A percentile compares a stretch with the other conserved stretches of the same genome.
phyloP scores from a whole-genome alignment of 2,113 vertebrate species.

The Noctilio leporinus region DNA sequence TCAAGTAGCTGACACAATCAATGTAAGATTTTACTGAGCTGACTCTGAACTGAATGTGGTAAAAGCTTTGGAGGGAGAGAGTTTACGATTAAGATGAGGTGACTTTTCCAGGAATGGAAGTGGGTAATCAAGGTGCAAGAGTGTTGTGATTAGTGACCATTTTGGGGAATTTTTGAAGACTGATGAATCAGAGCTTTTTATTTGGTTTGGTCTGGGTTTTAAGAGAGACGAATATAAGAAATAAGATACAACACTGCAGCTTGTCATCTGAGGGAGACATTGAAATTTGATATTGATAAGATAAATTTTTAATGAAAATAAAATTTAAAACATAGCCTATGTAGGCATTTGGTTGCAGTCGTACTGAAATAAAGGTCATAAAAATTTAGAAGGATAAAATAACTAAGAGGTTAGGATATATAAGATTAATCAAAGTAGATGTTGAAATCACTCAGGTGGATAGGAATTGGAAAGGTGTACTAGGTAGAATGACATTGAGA shows the following conservation, averaged over 20 bases:
- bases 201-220: background rate
- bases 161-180: background rate
- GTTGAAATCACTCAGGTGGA: background rate
- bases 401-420: background rate
- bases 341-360: background rate
- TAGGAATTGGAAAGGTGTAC: background rate
- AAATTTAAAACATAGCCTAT: background rate
- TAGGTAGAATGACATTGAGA: background rate
- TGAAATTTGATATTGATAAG: background rate
- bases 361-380: background rate
- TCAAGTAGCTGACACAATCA: background rate
- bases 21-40: background rate
- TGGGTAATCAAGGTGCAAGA: background rate
- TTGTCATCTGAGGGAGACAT: background rate
- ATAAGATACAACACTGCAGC: background rate
- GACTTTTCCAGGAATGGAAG: background rate
- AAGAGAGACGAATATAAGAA: background rate
- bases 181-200: background rate
- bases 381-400: background rate
- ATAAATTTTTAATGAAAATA: background rate
- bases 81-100: background rate
- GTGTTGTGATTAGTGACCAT: background rate
- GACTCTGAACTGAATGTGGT: background rate
- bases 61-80: background rate
- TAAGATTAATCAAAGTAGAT: background rate